Base-by-base conservation (phyloP, 2,888 invertebrate species). In the Orthonevra nobilis region DNA sequence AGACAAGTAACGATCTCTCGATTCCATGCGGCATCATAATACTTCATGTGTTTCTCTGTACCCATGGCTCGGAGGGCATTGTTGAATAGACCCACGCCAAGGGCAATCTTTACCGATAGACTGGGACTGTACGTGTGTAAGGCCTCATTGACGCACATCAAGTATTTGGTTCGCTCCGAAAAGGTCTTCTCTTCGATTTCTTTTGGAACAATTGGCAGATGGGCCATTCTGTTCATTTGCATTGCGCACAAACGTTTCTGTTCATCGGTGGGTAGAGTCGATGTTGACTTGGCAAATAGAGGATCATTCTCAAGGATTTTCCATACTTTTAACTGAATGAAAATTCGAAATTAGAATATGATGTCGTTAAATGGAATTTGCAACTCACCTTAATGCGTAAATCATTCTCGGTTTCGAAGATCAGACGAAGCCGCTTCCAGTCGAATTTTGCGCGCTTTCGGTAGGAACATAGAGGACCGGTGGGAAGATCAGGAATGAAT, bases 341-440 rank as follows among this genome's bases (percentile, higher is more conserved):
- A 85, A 83, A 83, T 17, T 79, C 23, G 56, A 68, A n/a, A 23
- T 17, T 48, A 9, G 2, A 23, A 54, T 44, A 3, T 15, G 15
- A 2, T 12, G 14, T 38, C 20, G n/a, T 5, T n/a, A 0, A 3
- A 9, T 10, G 38, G 6, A 12, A 15, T 6, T 23, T 34, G 15
- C 66, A 2, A 0, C 86, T 89, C 87, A 97, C 97, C 92, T 96
- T 96, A 72, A 94, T 92, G 86, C 92, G 91, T 26, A 97, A 87
- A 77, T 92, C 89, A 50, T 94, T 93, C 84, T 94, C 93, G 81
- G 94, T 95, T 86, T 96, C 96, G 73, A 97, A 90, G 58, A 95
- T 91, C 38, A 95, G 86, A 86, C 94, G 94, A 88, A 98, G 91
- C 79, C 92, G 91, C 88, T 96, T 96, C 96, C 97, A 97, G 86